Percentiles rank a stretch among this genome's conserved stretches.
These are phyloP conservation scores for Etheostoma perlongum DNA, from an alignment of 2,797 vertebrate genomes.

Conservation along the genomic window DNA sequence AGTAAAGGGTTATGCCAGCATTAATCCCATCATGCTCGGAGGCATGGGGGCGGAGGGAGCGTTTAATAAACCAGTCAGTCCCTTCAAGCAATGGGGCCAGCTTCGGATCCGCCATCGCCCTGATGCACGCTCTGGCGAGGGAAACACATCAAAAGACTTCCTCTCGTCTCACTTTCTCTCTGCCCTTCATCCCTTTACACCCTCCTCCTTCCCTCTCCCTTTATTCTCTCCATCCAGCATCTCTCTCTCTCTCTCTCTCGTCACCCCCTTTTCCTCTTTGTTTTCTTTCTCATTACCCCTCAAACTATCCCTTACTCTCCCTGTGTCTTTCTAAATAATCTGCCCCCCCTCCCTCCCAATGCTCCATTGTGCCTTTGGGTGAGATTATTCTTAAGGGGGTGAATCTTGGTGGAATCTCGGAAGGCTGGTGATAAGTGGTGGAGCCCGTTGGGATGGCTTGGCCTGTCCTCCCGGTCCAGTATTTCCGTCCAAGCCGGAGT, in stretches of 20 bases:
- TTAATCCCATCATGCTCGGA: constrained; percentile 99
- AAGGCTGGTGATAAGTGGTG: constrained; percentile 96
- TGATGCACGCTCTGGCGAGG: constrained; percentile 80
- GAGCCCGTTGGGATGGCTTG: constrained; percentile 92
- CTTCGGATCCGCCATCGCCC: constrained; percentile 80
- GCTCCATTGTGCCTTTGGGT: constrained; percentile 89
- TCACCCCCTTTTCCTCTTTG: constrained; percentile 33
- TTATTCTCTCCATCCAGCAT: constrained; percentile 81
- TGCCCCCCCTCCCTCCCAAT: constrained; percentile 65
- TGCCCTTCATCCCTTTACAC: constrained; percentile 46
- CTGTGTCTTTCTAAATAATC: constrained; percentile 92
- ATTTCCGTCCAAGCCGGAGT: constrained; percentile 71
- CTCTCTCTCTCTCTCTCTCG: constrained; percentile 77
- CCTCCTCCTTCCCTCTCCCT: constrained; percentile 40
- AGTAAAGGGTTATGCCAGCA: constrained; percentile 99
- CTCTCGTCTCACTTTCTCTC: constrained; percentile 74
- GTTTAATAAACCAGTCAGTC: constrained; percentile 99
- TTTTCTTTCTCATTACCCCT: constrained; percentile 49
- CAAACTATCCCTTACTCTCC: constrained; percentile 66
- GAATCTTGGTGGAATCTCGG: constrained; percentile 94
- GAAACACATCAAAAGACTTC: constrained; percentile 97
- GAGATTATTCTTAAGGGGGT: constrained; percentile 95
- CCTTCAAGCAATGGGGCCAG: constrained; percentile 86
- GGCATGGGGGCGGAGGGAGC: constrained; percentile 95
- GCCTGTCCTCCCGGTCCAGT: constrained; percentile 91